A percentile compares a stretch with the other conserved stretches of the same genome.
These are phyloP conservation scores for Meteorus sp. DNA, from an alignment of 1,140 invertebrate genomes.

Conservation along the genomic window DNA sequence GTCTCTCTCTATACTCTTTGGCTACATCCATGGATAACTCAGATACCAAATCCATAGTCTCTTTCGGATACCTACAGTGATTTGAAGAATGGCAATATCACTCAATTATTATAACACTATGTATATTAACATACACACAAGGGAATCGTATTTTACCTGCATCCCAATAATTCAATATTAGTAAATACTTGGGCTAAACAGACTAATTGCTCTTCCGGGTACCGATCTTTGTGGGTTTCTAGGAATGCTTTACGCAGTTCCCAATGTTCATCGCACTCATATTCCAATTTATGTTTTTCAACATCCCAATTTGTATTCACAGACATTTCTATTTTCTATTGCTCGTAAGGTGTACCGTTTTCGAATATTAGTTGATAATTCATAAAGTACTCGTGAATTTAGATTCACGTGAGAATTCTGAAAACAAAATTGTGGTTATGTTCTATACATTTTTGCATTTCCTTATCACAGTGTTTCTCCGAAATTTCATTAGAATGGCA, in stretches of 20 bases:
- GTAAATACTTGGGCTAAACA: slow-evolving; percentile 82
- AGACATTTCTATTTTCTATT: slow-evolving; percentile 32
- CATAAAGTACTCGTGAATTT: no score
- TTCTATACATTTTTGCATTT: no score
- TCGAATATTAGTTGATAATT: no score
- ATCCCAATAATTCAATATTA: slow-evolving; percentile 83
- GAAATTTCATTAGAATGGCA: no score
- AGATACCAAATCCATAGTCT: slow-evolving; percentile 77
- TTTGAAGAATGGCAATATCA: no score
- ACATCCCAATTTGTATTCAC: slow-evolving; percentile 62
- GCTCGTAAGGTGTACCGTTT: no score
- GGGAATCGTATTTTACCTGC: slow-evolving; percentile 62
- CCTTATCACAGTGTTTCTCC: no score
- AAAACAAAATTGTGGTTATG: no score
- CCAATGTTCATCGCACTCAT: slow-evolving; percentile 86
- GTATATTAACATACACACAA: neutral
- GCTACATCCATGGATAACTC: slow-evolving; percentile 74
- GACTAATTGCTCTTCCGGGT: slow-evolving; percentile 73
- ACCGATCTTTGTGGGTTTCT: slow-evolving; percentile 69
- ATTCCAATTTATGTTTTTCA: slow-evolving; percentile 67
- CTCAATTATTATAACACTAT: no score
- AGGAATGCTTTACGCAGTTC: slow-evolving; percentile 75
- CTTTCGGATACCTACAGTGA: slow-evolving; percentile 72
- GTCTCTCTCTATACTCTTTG: slow-evolving; percentile 67
- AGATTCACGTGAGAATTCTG: no score